These are phyloP conservation scores for Augochlorella aurata DNA, from an alignment of 2,888 invertebrate species.

Conservation along the genomic window DNA sequence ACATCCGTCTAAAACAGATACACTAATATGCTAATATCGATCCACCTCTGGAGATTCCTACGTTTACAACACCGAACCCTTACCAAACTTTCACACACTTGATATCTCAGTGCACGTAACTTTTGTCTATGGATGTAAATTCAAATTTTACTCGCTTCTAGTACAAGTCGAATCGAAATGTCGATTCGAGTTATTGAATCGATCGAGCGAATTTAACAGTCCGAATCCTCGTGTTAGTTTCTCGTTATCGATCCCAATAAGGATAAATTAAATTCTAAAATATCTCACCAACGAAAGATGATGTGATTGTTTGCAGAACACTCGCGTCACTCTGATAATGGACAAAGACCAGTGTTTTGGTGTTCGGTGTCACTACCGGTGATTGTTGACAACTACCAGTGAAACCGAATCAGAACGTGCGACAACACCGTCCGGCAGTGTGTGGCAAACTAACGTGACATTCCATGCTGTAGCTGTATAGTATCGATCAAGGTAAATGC, in stretches of 20 bases:
- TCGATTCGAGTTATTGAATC: background rate
- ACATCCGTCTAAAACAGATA: background rate
- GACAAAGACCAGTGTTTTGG: background rate
- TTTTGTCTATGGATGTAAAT: no score
- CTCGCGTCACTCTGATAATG: background rate
- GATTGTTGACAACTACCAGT: constrained; percentile 19
- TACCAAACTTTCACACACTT: no score
- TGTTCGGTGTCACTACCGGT: background rate
- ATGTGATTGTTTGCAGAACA: background rate
- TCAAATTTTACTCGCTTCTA: no score
- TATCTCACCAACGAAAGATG: background rate
- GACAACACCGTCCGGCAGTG: background rate
- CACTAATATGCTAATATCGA: background rate
- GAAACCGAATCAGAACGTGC: constrained; percentile 6
- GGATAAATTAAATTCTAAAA: background rate
- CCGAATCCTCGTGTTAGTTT: background rate
- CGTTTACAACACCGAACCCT: no score
- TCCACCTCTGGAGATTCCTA: background rate
- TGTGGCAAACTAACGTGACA: constrained; percentile 25
- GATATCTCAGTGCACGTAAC: no score
- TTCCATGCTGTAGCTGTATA: background rate
- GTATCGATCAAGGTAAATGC: constrained; percentile 14
- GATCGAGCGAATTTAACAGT: background rate
- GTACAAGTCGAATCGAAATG: background rate
- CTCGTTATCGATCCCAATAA: background rate